phyloP scores from a whole-genome alignment of 2,113 vertebrate species.

The Carassius carassius region DNA sequence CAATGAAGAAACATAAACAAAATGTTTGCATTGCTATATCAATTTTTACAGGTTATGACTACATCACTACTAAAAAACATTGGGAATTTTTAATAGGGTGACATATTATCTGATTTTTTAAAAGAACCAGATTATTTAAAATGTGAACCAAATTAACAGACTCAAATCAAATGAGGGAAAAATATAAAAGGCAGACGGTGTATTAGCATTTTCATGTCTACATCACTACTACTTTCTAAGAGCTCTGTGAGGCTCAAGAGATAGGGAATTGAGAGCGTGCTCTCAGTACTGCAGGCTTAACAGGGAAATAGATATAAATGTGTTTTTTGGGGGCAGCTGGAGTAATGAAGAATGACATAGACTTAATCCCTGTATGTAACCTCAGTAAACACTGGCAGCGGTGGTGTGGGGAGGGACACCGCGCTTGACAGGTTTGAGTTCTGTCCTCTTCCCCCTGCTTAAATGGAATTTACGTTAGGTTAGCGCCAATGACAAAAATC shows the following conservation, averaged over 20 bases:
- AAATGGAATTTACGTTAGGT: constrained; percentile 79
- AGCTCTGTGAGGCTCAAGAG: neutral
- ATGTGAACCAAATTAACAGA: neutral
- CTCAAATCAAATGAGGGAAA: neutral
- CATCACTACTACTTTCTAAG: neutral
- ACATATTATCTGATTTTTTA: too few species aligned
- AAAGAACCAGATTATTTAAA: too few species aligned
- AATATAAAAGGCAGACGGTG: neutral
- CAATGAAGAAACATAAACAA: neutral
- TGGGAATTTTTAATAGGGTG: too few species aligned
- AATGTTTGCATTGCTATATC: too few species aligned
- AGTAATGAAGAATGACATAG: constrained; percentile 42
- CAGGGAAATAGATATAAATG: constrained; percentile 46
- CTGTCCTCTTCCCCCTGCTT: constrained; percentile 66
- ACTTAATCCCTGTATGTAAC: constrained; percentile 41
- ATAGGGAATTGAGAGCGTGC: neutral
- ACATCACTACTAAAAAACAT: neutral
- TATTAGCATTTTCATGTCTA: neutral
- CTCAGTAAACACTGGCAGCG: constrained; percentile 36
- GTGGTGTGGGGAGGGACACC: constrained; percentile 35
- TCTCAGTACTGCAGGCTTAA: constrained; percentile 25
- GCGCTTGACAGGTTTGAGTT: constrained; percentile 48
- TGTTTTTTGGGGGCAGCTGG: constrained; percentile 32
- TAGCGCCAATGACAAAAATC: constrained; percentile 77
- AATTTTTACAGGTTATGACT: neutral